Evolutionary conservation across 2,888 invertebrate species (phyloP).

Genomic region (Odiellus spinosus): DNA sequence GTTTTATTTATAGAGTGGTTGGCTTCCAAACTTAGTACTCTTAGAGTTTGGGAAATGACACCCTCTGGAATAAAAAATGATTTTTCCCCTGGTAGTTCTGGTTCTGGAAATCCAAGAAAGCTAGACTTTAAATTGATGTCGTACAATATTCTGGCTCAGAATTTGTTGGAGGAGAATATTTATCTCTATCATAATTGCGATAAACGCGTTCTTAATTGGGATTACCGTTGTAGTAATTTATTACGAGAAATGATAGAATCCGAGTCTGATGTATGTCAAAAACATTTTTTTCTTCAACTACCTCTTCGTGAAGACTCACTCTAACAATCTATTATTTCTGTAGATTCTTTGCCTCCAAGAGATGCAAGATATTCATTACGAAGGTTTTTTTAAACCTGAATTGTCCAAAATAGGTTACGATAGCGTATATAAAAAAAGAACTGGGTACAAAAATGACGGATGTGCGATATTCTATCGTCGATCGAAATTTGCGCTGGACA

Average conservation of each 20-base stretch:
- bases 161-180: constrained; percentile 50
- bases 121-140: constrained; percentile 50
- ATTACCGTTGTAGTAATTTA: constrained; percentile 42
- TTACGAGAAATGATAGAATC: constrained; percentile 40
- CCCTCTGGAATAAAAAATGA: too few species aligned
- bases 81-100: too few species aligned
- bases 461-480: constrained; percentile 71
- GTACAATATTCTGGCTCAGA: constrained; percentile 78
- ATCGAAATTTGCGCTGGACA: constrained; percentile 46
- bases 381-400: constrained; percentile 39
- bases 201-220: constrained; percentile 48
- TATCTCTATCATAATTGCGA: constrained; percentile 51
- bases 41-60: too few species aligned
- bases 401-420: constrained; percentile 41
- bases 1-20: too few species aligned
- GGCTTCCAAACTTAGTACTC: too few species aligned
- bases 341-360: constrained; percentile 70
- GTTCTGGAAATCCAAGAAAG: too few species aligned
- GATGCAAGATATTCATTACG: constrained; percentile 60
- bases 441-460: constrained; percentile 65
- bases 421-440: constrained; percentile 65
- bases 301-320: too few species aligned
- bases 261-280: constrained; percentile 43
- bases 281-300: too few species aligned
- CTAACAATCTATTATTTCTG: neutral